Base-by-base conservation (phyloP, 2,113 vertebrate genomes). In the Melanocharis versteri region DNA sequence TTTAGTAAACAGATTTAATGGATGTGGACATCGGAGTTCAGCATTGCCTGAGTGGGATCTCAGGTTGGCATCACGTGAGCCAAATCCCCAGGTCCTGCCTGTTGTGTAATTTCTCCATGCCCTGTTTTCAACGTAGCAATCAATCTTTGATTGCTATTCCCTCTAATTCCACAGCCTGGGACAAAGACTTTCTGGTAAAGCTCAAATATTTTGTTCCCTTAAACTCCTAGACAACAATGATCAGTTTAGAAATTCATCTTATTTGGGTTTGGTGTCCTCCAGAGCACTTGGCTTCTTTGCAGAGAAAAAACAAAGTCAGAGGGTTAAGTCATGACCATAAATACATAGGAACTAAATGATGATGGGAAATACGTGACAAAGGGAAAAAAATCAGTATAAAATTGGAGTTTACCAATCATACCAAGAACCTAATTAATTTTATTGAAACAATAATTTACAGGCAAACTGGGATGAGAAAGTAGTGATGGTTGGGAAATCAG, bases 1-100 rank as follows among this genome's bases (percentile, higher is more conserved):
- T 94, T 98, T 98, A 98, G 96, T 97, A 98, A 98, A 97, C 95
- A 97, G 94, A 97, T 90, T 97, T 98, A 98, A 98, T 98, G 72
- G 94, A 97, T 97, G 91, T 97, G 97, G 97, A 98, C 97, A 90
- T 95, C 96, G 92, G 79, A 31, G 48, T 26, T 82, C 88, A 81
- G 22, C 33, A 11, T 18, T 93, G 96, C 91, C 95, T 92, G 77
- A 91, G 42, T 50, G 40, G 71, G 79, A 89, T 87, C 93, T 73
- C 83, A 91, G 54, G 86, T 62, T 96, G 89, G 90, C 91, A 85
- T 96, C 72, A 89, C 13, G 54, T 85, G 88, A 95, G 88, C 44
- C 85, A 87, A 83, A 93, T 97, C 70, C 84, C 83, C 83, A 90
- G 76, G 62, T 77, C 68, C 77, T 92, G 69, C 50, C 35, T 62